Conservation (phyloP, 2,797 vertebrate species). For the Pseudochirops cupreus region DNA sequence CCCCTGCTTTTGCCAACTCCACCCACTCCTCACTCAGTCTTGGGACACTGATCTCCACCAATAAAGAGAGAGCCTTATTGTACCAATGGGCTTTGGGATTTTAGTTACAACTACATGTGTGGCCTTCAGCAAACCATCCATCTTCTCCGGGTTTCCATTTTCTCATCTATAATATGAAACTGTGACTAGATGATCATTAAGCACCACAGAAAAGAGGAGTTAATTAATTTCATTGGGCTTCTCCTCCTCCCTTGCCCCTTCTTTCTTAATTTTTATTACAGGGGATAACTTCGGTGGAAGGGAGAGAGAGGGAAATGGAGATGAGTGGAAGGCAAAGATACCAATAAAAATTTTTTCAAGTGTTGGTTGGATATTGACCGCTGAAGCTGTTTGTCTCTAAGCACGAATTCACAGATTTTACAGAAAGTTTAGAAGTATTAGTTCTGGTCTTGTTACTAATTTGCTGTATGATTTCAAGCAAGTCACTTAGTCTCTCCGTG, state of each 20-base stretch:
- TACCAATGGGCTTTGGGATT: not conserved
- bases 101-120: not conserved
- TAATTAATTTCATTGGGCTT: not conserved
- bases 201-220: not conserved
- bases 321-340: not conserved
- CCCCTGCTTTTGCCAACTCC: not conserved
- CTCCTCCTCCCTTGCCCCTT: not conserved
- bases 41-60: not conserved
- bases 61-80: not conserved
- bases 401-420: not conserved
- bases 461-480: not conserved
- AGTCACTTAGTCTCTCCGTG: not conserved
- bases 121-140: not conserved
- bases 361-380: not conserved
- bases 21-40: not conserved
- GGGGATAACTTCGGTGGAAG: not conserved
- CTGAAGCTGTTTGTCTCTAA: not conserved
- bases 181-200: not conserved
- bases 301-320: not conserved
- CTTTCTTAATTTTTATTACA: not conserved
- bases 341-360: not conserved
- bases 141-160: not conserved
- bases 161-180: not conserved
- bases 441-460: not conserved
- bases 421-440: not conserved